Conservation (phyloP, 2,113 vertebrate genomes). For the Nannospalax galili region DNA sequence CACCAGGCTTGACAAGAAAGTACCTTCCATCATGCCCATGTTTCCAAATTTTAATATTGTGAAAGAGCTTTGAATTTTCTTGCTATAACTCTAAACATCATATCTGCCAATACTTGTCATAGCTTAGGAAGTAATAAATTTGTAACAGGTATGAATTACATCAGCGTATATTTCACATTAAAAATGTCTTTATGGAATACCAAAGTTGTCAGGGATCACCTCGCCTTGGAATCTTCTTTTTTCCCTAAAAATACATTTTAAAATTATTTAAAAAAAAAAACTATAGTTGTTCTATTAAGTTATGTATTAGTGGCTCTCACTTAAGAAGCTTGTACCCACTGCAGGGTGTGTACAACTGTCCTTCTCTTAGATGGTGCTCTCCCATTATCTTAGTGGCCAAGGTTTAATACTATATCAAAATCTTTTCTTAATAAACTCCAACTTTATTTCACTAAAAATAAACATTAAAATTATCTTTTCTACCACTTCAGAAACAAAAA, state of each 20-base stretch:
- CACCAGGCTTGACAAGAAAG: neutral
- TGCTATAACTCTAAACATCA: conserved; percentile 23
- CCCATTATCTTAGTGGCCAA: no score
- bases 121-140: conserved; percentile 45
- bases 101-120: conserved; percentile 6
- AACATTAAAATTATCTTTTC: neutral
- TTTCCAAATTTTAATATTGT: conserved; percentile 41
- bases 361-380: neutral
- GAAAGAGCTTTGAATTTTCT: conserved; percentile 48
- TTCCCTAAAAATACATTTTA: conserved; percentile 35
- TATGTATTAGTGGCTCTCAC: neutral
- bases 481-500: neutral
- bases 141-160: conserved; percentile 7
- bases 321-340: neutral
- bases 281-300: neutral
- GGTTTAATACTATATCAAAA: no score
- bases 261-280: conserved; percentile 52
- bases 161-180: conserved; percentile 24
- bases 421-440: neutral
- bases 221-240: conserved; percentile 34
- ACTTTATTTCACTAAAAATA: neutral
- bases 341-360: neutral
- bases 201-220: conserved; percentile 13
- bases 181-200: conserved; percentile 20
- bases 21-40: neutral